phyloP scores from a whole-genome alignment of 2,797 vertebrate species.

The Myripristis jacobus region DNA sequence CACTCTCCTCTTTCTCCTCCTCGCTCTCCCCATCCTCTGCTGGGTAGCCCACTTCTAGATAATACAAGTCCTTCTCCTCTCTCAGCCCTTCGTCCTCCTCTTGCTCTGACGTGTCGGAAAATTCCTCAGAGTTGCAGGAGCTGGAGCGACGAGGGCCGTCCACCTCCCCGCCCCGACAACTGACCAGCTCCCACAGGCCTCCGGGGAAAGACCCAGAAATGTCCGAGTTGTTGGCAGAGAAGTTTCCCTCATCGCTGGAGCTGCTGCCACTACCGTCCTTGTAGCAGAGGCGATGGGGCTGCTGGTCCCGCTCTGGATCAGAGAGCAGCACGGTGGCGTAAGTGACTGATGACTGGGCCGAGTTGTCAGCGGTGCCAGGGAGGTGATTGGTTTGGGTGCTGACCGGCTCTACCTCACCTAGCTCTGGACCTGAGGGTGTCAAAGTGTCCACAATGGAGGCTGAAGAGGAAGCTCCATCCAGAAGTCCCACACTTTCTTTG shows the following conservation, averaged over 20 bases:
- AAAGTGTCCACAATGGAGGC: slow-evolving; percentile 52
- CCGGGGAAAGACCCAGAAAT: slow-evolving; percentile 80
- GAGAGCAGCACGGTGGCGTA: slow-evolving; percentile 84
- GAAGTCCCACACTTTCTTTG: slow-evolving; percentile 54
- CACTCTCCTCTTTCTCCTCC: slow-evolving; percentile 60
- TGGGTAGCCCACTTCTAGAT: slow-evolving; percentile 80
- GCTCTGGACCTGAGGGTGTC: slow-evolving; percentile 3
- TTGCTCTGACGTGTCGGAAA: slow-evolving; percentile 86
- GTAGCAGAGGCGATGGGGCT: slow-evolving; percentile 51
- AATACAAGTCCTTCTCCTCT: slow-evolving; percentile 79
- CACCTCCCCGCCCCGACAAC: slow-evolving; percentile 58
- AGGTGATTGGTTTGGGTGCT: too few relatives aligned
- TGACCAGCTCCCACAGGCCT: slow-evolving; percentile 84
- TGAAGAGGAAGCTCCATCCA: slow-evolving; percentile 26
- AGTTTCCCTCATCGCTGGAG: slow-evolving; percentile 82
- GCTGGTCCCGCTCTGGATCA: slow-evolving; percentile 50
- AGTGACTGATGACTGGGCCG: slow-evolving; percentile 79
- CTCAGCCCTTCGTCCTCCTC: slow-evolving; percentile 64
- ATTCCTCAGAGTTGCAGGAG: slow-evolving; percentile 86
- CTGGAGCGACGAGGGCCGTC: slow-evolving; percentile 74
- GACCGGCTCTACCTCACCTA: slow-evolving; percentile 3
- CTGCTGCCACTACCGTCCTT: slow-evolving; percentile 73
- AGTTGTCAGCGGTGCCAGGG: slow-evolving; percentile 44
- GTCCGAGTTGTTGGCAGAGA: slow-evolving; percentile 81
- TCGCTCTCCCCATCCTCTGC: slow-evolving; percentile 75